phyloP scores from a whole-genome alignment of 1,140 invertebrate species.

The Saccostrea cuccullata region DNA sequence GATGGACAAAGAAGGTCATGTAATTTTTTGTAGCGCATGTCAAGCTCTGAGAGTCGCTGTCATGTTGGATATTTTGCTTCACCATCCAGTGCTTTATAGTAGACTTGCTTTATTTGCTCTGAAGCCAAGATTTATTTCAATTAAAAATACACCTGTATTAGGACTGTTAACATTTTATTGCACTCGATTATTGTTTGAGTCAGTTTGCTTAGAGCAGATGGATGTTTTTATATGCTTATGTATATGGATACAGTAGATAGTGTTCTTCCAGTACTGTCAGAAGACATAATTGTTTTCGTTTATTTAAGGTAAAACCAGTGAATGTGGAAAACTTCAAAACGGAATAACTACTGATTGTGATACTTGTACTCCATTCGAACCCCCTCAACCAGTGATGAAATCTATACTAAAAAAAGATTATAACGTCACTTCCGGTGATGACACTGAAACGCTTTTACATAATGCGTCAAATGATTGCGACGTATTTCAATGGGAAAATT shows the following conservation, averaged over 20 bases:
- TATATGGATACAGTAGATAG: not conserved
- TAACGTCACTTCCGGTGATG: constrained; percentile 83
- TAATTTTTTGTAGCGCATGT: too few relatives aligned
- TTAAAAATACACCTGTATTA: too few relatives aligned
- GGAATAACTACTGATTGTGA: constrained; percentile 31
- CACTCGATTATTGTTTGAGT: not conserved
- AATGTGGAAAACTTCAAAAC: constrained; percentile 28
- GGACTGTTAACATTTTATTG: too few relatives aligned
- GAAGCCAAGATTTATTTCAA: too few relatives aligned
- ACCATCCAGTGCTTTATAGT: too few relatives aligned
- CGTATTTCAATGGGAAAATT: constrained; percentile 42
- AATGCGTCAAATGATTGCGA: constrained; percentile 42
- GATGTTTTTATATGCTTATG: not conserved
- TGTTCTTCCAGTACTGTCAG: not conserved
- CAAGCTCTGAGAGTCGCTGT: too few relatives aligned
- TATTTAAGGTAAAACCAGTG: constrained; percentile 21
- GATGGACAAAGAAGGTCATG: too few relatives aligned
- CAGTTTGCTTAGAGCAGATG: not conserved
- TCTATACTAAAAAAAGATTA: constrained; percentile 87
- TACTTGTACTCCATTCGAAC: constrained; percentile 53
- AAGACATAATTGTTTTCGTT: not conserved
- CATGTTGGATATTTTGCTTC: too few relatives aligned
- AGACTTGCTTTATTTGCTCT: too few relatives aligned
- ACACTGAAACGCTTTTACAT: constrained; percentile 85
- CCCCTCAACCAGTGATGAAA: constrained; percentile 79